Base-by-base conservation (phyloP, 1,140 invertebrate species). In the Drosophila oshimai region DNA sequence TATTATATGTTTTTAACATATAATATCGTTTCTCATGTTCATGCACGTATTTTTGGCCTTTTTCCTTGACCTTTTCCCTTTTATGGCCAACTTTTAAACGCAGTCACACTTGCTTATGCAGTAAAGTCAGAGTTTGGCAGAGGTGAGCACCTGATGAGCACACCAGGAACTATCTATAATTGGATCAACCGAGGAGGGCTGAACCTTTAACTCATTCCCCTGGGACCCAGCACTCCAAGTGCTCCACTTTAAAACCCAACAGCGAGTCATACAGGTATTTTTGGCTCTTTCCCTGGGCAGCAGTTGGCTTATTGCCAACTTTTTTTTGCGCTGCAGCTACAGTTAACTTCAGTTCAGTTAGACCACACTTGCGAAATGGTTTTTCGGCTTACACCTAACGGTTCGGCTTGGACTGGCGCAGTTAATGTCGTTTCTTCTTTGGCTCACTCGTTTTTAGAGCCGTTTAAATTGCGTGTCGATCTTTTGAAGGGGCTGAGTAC, bases 341-440 rank as follows among this genome's bases (percentile, higher is more conserved):
- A 62, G 69, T 73, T 73, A 72, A 33, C 67, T 70, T 71, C 53
- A 42, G 31, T 70, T 71, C 53, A 42, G 31, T 71, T 44, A 57
- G 24, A 46, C 31, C 54, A 58, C 53, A 44, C 65, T 72, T 73
- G 58, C 70, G 69, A 70, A 70, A 70, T 69, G 64, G 54, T 37
- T 70, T 71, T 70, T 37, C 6, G 68, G 44, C 68, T 50, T 72
- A 47, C 26, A 41, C 53, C 68, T 73, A 73, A 64, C 70, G 70
- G 70, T 73, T 64, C 15, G 42, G 49, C 58, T 62, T 49, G 57
- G 57, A 64, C 57, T 73, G 70, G 70, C 65, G 65, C 65, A 73
- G 57, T 73, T 73, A 73, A 73, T 73, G 70, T 72, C 68, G 69
- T 73, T 73, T 50, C 44, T 65, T 29, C 61, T 47, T 13, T 64